Conservation (phyloP, 1,140 invertebrate genomes). For the Matsumurasca onukii region DNA sequence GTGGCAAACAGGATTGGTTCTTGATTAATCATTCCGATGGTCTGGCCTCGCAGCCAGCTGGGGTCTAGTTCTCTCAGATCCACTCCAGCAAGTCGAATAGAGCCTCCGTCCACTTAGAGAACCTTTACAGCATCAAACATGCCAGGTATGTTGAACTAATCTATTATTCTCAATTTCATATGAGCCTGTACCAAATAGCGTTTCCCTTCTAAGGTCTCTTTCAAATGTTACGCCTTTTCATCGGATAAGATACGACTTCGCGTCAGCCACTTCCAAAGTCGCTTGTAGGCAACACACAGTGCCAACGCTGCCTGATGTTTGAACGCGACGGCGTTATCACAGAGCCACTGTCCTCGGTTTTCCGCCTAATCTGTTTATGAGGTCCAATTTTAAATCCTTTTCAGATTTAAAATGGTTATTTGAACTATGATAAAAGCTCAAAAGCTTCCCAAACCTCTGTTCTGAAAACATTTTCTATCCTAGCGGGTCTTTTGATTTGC, state of each 20-base stretch:
- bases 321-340: no score
- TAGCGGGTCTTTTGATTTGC: no score
- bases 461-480: no score
- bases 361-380: no score
- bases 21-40: slow-evolving; percentile 89
- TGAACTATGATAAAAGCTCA: no score
- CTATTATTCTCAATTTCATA: neutral
- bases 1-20: slow-evolving; percentile 93
- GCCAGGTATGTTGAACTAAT: slow-evolving; percentile 40
- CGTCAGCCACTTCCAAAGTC: no score
- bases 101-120: slow-evolving; percentile 82
- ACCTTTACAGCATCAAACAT: slow-evolving; percentile 54
- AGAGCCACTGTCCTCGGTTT: no score
- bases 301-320: no score
- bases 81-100: slow-evolving; percentile 75
- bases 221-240: slow-evolving; percentile 4
- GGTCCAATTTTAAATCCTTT: no score
- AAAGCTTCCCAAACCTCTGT: no score
- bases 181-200: slow-evolving; percentile 43
- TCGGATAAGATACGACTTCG: slow-evolving; percentile 35
- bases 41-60: slow-evolving; percentile 79
- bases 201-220: slow-evolving; percentile 39
- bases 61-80: slow-evolving; percentile 76
- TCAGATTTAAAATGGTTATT: no score
- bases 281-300: no score